phyloP scores from a whole-genome alignment of 2,888 invertebrate species.

The Drosophila borealis region DNA sequence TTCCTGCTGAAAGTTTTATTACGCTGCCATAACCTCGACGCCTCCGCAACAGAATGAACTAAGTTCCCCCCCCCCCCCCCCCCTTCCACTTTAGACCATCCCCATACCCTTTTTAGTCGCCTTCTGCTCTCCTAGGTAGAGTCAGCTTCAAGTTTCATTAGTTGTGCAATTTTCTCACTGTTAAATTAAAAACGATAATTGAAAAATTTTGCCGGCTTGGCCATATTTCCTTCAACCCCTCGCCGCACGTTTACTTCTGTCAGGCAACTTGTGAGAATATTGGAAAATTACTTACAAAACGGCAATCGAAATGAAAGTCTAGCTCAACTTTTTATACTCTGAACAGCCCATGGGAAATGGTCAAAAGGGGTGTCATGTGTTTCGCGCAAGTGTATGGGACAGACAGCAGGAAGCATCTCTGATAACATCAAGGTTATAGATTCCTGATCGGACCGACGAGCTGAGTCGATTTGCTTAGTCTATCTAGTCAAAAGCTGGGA shows the following conservation, averaged over 20 bases:
- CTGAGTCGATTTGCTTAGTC: too few species aligned
- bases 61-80: neutral
- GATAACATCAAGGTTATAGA: too few species aligned
- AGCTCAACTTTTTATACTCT: conserved; percentile 1
- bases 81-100: neutral
- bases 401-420: too few species aligned
- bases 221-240: neutral
- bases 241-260: neutral
- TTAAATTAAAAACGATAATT: conserved; percentile 81
- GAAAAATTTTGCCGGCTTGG: conserved; percentile 63
- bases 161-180: conserved; percentile 77
- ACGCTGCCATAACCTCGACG: conserved; percentile 46
- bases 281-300: conserved; percentile 69
- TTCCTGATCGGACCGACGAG: too few species aligned
- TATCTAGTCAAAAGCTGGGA: too few species aligned
- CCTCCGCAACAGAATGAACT: conserved; percentile 11
- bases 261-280: conserved; percentile 61
- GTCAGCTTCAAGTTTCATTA: conserved; percentile 69
- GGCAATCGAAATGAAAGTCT: conserved; percentile 58
- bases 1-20: conserved; percentile 71
- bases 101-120: neutral
- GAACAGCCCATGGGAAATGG: neutral
- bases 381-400: neutral
- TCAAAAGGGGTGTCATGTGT: neutral
- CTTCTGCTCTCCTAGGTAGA: conserved; percentile 14